Conservation (phyloP, 2,888 invertebrate genomes). For the Athalia rosae region DNA sequence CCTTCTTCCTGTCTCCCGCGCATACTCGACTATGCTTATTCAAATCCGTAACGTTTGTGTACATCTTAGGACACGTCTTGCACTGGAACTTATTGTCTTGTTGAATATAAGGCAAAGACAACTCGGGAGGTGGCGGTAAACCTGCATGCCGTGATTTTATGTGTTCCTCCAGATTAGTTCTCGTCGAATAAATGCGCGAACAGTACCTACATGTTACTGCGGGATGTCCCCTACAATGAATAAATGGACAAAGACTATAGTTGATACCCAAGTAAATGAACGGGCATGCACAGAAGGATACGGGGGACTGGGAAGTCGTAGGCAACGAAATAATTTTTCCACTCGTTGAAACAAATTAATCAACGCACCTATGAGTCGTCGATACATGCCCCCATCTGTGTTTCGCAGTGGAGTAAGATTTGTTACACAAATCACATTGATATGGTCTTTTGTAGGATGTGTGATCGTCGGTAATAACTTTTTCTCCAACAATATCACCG, state of each 20-base stretch:
- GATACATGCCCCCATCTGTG: slow-evolving; percentile 75
- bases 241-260: not conserved
- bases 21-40: slow-evolving; percentile 68
- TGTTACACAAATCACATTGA: slow-evolving; percentile 73
- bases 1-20: slow-evolving; percentile 57
- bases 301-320: no score
- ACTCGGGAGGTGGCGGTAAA: slow-evolving; percentile 63
- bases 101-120: slow-evolving; percentile 56
- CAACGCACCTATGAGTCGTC: slow-evolving; percentile 68
- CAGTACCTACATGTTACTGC: slow-evolving; percentile 73
- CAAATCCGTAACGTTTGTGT: slow-evolving; percentile 66
- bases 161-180: slow-evolving; percentile 73
- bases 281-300: no score
- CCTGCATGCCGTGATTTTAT: slow-evolving; percentile 72
- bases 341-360: not conserved
- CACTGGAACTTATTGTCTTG: slow-evolving; percentile 65
- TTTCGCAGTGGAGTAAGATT: slow-evolving; percentile 73
- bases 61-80: slow-evolving; percentile 69
- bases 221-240: slow-evolving; percentile 69
- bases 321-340: not conserved
- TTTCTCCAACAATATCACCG: slow-evolving; percentile 71
- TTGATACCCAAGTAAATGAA: not conserved
- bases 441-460: slow-evolving; percentile 73
- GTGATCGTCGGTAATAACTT: slow-evolving; percentile 72
- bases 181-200: slow-evolving; percentile 72